Evolutionary conservation across 2,797 vertebrate genomes (phyloP), one percentile per base, ranked within the genome.

Genomic region (Danio tinwini): DNA sequence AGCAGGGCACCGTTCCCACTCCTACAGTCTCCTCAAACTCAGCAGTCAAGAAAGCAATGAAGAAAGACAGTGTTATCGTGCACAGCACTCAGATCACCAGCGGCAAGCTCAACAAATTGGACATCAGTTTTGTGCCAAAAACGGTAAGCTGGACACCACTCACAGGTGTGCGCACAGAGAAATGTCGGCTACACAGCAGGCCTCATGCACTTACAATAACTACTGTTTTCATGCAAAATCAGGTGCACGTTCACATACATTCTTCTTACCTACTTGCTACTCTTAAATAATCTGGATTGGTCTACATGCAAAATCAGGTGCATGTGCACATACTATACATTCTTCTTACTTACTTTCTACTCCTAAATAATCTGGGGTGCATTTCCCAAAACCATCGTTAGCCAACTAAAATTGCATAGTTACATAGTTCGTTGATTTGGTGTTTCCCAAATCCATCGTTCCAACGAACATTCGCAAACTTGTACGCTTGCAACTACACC

Each of bases 101-200:
- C 2, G 93, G 93, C 76, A 88, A 88, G 42, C 88, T 90, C 17
- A 95, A 93, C 83, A 89, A 90, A 84, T 84, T 93, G 11, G 91
- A 97, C 81, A 94, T 97, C 84, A 87, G 93, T 55, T 97, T 96
- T 89, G 87, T 91, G 84, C 95, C 97, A 84, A 95, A 88, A 86
- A 94, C 90, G 75, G 96, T 99, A 94, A 0, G 91, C 72, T 39
- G 37, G 21, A 58, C 55, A 53, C 16, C 63, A 55, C 53, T 19
- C 16, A 13, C n/a, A 40, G 40, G 10, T 65, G 14, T 55, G 39
- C 14, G 13, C 21, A 61, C 53, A 56, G 29, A 65, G 45, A 72
- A 72, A 67, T 21, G 50, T 70, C 13, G 53, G 12, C 71, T 63
- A 68, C 49, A 52, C 29, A 69, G 16, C 39, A 4, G 11, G 37